Conservation (phyloP, 2,797 vertebrate species). For the Parambassis ranga region DNA sequence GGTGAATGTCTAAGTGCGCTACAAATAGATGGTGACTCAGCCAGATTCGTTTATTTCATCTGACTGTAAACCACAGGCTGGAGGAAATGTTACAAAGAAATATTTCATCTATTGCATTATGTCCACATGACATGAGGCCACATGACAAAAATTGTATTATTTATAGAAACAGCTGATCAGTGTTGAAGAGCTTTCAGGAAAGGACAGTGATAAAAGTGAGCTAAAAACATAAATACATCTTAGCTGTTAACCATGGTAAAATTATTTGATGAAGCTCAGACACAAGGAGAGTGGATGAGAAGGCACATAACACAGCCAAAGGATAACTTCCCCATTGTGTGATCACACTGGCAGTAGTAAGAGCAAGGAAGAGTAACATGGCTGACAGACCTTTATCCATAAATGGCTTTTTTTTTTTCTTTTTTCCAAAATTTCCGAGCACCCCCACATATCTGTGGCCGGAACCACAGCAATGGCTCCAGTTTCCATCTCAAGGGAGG, state of each 20-base stretch:
- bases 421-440: conserved; percentile 36
- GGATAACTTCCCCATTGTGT: conserved; percentile 20
- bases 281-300: background rate
- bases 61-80: conserved; percentile 17
- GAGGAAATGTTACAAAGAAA: conserved; percentile 3
- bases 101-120: conserved; percentile 32
- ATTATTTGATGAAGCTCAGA: background rate
- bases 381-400: conserved; percentile 61
- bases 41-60: conserved; percentile 9
- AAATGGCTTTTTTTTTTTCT: conserved; percentile 23
- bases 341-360: conserved; percentile 32
- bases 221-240: background rate
- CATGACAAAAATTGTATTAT: conserved; percentile 35
- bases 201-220: background rate
- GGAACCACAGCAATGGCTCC: conserved; percentile 57
- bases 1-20: background rate
- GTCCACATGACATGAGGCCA: conserved; percentile 22
- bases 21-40: conserved; percentile 30
- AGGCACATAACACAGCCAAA: background rate
- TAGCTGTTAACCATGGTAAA: background rate
- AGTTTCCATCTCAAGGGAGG: conserved; percentile 55
- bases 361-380: conserved; percentile 38
- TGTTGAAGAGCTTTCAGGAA: background rate
- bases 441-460: conserved; percentile 51
- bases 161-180: conserved; percentile 40